phyloP scores from a whole-genome alignment of 2,888 invertebrate genomes.

The Drosophila paracracens region DNA sequence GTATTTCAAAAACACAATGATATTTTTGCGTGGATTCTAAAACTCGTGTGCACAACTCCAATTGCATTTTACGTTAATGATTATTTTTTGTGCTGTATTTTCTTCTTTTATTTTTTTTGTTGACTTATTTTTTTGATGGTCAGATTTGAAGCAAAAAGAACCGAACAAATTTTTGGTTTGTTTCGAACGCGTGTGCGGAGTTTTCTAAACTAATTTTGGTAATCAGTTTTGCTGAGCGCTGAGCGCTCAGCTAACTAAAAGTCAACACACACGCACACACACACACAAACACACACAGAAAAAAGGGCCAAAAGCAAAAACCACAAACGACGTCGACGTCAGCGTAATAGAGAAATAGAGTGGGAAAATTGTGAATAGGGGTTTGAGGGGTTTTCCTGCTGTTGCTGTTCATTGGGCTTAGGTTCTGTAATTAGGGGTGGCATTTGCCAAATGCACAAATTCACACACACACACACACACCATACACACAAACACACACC shows the following conservation, averaged over 20 bases:
- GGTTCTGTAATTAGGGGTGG: slow-evolving; percentile 67
- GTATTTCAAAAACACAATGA: background rate
- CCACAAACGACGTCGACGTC: slow-evolving; percentile 68
- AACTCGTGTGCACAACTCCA: slow-evolving; percentile 29
- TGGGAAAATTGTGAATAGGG: slow-evolving; percentile 35
- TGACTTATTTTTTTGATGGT: slow-evolving; percentile 19
- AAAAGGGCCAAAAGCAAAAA: slow-evolving; percentile 29
- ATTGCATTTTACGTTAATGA: slow-evolving; percentile 34
- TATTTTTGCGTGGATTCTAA: background rate
- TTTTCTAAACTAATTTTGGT: slow-evolving; percentile 84
- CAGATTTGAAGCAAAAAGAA: slow-evolving; percentile 65
- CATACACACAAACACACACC: slow-evolving; percentile 10
- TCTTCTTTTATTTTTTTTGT: slow-evolving; percentile 38
- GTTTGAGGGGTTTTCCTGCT: slow-evolving; percentile 13
- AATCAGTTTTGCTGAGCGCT: slow-evolving; percentile 70
- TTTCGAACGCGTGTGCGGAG: slow-evolving; percentile 83
- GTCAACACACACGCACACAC: slow-evolving; percentile 51
- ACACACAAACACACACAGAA: background rate
- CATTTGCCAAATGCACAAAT: slow-evolving; percentile 29
- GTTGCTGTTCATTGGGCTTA: slow-evolving; percentile 27
- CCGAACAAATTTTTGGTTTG: slow-evolving; percentile 75
- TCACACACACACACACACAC: slow-evolving; percentile 6
- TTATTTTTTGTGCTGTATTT: slow-evolving; percentile 21
- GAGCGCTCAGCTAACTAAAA: slow-evolving; percentile 67
- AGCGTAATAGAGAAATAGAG: slow-evolving; percentile 77